Evolutionary conservation across 1,140 invertebrate species (phyloP).

Genomic region (Uloborus diversus): DNA sequence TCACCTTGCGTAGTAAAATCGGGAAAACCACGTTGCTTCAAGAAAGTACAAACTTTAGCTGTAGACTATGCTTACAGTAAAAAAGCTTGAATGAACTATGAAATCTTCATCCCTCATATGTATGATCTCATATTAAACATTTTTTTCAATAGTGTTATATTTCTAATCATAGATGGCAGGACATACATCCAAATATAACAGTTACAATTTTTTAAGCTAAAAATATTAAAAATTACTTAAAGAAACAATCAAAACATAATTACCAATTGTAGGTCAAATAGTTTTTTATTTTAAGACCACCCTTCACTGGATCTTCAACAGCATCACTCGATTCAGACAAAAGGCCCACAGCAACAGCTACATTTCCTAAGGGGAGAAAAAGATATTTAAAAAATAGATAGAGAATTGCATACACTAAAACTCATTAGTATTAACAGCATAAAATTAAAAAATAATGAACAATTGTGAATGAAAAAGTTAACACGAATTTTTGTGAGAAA

Average conservation of each 20-base stretch:
- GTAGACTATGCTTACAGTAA: too few species aligned
- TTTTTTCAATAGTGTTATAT: too few species aligned
- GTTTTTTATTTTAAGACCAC: constrained; percentile 82
- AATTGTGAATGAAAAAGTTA: too few species aligned
- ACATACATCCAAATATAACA: constrained; percentile 17
- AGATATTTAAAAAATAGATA: constrained; percentile 22
- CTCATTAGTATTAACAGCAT: neutral
- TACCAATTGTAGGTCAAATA: constrained; percentile 89
- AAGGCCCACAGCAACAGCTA: constrained; percentile 23
- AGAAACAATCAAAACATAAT: constrained; percentile 52
- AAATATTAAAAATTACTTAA: neutral
- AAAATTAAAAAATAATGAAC: too few species aligned
- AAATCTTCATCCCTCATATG: too few species aligned
- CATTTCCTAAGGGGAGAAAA: constrained; percentile 6
- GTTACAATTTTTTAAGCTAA: neutral
- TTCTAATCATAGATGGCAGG: neutral
- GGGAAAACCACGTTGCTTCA: too few species aligned
- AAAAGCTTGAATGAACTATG: too few species aligned
- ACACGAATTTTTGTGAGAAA: too few species aligned
- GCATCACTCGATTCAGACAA: constrained; percentile 26
- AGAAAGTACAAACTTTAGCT: too few species aligned
- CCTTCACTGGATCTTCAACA: constrained; percentile 74
- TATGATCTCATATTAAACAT: too few species aligned
- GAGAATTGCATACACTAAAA: constrained; percentile 2
- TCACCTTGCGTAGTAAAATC: too few species aligned